These are phyloP conservation scores for Pachyseris speciosa DNA, from an alignment of 64 coral and sea anemone genomes.

Conservation along the genomic window DNA sequence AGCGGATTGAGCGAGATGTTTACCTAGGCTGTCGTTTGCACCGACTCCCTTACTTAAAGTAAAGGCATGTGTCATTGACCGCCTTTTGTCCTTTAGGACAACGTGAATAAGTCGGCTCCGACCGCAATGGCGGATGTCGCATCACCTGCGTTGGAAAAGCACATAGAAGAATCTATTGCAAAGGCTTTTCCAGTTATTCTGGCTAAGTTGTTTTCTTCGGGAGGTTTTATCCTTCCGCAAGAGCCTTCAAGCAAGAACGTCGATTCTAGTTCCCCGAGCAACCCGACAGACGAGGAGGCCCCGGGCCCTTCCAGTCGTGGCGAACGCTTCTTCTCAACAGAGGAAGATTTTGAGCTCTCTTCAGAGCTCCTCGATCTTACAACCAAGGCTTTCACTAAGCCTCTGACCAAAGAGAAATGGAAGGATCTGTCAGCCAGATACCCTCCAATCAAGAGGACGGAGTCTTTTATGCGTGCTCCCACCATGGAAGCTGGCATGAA, in stretches of 20 bases:
- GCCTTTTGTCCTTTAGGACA: conserved; percentile 38
- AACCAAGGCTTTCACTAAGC: conserved; percentile 31
- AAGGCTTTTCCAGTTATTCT: neutral
- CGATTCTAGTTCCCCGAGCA: neutral
- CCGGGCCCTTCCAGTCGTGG: neutral
- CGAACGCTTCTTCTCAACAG: conserved; percentile 7
- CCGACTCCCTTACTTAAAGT: neutral
- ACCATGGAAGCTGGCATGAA: conserved; percentile 33
- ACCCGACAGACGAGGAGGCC: neutral
- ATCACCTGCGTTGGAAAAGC: neutral
- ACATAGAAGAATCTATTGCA: conserved; percentile 6
- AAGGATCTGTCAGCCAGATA: neutral
- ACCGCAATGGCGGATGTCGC: conserved; percentile 16
- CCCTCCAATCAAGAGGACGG: conserved; percentile 30
- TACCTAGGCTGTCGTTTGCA: neutral
- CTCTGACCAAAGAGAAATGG: conserved; percentile 56
- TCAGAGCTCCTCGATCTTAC: conserved; percentile 7
- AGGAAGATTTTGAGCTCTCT: conserved; percentile 4
- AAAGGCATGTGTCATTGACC: conserved; percentile 61
- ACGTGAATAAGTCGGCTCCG: conserved; percentile 13
- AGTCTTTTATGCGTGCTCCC: conserved; percentile 5
- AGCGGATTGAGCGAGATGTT: conserved; percentile 20
- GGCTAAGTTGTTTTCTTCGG: neutral
- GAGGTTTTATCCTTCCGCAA: neutral
- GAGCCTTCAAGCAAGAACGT: neutral